phyloP scores from a whole-genome alignment of 1,140 invertebrate species.

The Aphaenogaster rudis region DNA sequence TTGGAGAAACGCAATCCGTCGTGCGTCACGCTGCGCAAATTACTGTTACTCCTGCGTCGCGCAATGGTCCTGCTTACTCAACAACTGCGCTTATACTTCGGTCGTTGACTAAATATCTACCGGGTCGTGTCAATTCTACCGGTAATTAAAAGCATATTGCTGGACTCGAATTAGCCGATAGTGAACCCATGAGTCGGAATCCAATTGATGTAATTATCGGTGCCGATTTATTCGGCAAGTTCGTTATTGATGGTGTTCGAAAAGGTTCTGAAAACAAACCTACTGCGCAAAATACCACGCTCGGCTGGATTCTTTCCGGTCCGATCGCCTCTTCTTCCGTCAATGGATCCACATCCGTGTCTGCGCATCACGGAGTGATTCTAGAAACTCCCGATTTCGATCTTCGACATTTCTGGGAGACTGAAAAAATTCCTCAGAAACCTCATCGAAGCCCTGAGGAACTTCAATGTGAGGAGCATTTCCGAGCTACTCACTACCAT shows the following conservation, averaged over 20 bases:
- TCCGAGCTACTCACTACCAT: no score
- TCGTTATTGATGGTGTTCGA: conserved; percentile 1
- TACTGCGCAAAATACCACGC: neutral
- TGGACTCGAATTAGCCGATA: neutral
- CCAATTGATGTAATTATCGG: neutral
- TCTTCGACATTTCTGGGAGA: no score
- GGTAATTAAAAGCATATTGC: neutral
- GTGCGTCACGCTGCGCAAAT: neutral
- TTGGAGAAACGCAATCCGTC: neutral
- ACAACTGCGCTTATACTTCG: neutral
- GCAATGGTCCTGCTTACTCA: neutral
- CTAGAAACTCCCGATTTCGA: no score
- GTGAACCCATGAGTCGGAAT: neutral
- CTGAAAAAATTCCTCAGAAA: no score
- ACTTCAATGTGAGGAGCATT: no score
- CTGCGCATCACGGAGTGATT: neutral
- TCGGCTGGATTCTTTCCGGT: neutral
- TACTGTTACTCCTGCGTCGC: neutral
- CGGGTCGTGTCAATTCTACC: neutral
- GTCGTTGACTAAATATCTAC: neutral
- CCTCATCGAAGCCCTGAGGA: no score
- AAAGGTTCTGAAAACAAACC: neutral
- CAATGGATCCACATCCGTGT: neutral
- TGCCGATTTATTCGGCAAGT: neutral
- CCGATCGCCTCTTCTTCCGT: no score